These are phyloP conservation scores for Connochaetes taurinus DNA, from an alignment of 2,113 vertebrate species.

Conservation along the genomic window DNA sequence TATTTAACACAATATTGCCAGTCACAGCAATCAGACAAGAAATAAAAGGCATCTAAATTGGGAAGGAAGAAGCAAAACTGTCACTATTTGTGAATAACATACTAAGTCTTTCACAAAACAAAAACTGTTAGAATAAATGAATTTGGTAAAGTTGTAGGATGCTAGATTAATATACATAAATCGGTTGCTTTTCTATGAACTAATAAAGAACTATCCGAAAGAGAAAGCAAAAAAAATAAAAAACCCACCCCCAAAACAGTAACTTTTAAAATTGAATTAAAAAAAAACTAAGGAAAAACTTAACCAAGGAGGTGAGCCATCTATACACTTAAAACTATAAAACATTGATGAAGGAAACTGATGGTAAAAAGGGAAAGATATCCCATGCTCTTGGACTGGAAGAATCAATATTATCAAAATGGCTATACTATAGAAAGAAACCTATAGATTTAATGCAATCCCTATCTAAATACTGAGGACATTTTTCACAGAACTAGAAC, in stretches of 20 bases:
- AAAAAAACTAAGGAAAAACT: background rate
- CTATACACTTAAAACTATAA: background rate
- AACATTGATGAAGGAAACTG: background rate
- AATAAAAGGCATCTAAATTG: background rate
- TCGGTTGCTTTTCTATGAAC: background rate
- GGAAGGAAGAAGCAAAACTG: background rate
- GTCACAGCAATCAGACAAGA: background rate
- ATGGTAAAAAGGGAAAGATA: background rate
- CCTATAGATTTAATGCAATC: background rate
- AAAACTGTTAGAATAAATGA: background rate
- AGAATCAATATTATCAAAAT: background rate
- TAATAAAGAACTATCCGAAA: background rate
- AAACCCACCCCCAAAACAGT: accelerated
- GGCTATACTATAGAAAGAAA: background rate
- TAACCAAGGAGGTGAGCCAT: background rate
- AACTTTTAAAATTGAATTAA: background rate
- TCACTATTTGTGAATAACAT: background rate
- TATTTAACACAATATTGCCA: background rate
- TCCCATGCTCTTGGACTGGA: background rate
- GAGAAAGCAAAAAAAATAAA: background rate
- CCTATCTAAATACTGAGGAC: background rate
- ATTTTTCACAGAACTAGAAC: background rate
- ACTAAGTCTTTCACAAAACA: background rate
- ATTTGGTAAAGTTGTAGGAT: background rate
- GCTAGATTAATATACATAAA: background rate